Conservation (phyloP, 2,888 invertebrate genomes). For the Labia minor region DNA sequence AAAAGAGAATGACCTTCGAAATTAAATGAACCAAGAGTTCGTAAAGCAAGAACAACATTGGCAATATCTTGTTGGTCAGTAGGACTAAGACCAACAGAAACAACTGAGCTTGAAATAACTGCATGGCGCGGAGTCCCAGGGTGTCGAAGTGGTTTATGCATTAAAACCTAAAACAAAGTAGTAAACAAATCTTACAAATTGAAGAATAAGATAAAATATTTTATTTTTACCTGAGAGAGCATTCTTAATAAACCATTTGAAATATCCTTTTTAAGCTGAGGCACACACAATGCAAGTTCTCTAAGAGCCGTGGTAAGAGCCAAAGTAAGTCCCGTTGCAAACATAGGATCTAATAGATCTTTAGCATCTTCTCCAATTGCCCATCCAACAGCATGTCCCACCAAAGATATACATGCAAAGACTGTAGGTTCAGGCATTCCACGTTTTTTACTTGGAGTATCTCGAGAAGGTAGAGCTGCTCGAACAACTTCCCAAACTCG, state of each 20-base stretch:
- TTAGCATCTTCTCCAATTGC: conserved; percentile 66
- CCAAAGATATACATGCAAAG: conserved; percentile 83
- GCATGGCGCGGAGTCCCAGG: conserved; percentile 63
- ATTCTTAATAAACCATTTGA: conserved; percentile 87
- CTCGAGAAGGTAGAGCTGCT: conserved; percentile 59
- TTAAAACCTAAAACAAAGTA: conserved; percentile 46
- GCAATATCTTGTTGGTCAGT: conserved; percentile 61
- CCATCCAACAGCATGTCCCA: conserved; percentile 77
- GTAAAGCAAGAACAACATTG: conserved; percentile 79
- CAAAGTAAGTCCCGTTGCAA: conserved; percentile 81
- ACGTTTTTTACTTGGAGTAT: conserved; percentile 64
- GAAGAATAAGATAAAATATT: neutral
- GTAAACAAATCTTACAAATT: neutral
- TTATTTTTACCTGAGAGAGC: conserved; percentile 51
- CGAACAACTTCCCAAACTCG: conserved; percentile 77
- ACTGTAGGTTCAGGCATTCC: conserved; percentile 70
- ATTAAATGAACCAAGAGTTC: conserved; percentile 78
- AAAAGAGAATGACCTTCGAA: conserved; percentile 85
- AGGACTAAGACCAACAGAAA: conserved; percentile 38
- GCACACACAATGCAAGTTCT: conserved; percentile 80
- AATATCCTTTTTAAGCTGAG: conserved; percentile 76
- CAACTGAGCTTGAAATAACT: conserved; percentile 31
- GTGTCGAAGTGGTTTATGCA: conserved; percentile 75
- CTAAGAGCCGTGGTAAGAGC: conserved; percentile 82
- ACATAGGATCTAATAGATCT: conserved; percentile 81